Evolutionary conservation across 1,140 invertebrate species (phyloP), one percentile per base, ranked within the genome.

Genomic region (Lepidurus apus): DNA sequence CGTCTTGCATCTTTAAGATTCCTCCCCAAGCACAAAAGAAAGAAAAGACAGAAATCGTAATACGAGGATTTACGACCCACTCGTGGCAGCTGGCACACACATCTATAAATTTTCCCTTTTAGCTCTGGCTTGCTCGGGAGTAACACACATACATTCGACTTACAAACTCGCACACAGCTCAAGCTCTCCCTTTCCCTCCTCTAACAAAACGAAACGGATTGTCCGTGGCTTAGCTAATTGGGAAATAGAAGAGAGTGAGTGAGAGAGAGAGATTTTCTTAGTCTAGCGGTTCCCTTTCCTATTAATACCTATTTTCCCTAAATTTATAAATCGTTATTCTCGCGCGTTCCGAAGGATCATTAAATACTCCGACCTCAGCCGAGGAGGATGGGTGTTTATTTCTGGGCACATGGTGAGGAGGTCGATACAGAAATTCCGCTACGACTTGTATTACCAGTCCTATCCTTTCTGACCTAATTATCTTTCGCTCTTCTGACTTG

Each of bases 81-180:
- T 65, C 53, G n/a, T 65, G 53, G 53, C 53, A 65, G 53, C 53
- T 65, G 53, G 53, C 53, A 65, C 53, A 65, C 53, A 65, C 9
- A 21, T 65, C 53, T 65, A 65, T 65, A 65, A 65, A 65, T 65
- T 65, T 65, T 34, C 17, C 53, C 53, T 65, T 65, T 65, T 65
- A 65, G 53, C 53, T 65, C 53, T 65, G 53, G 53, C 53, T 2
- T 65, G 53, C 53, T 65, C 53, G n/a, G 21, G 8, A 34, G 34
- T 34, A 34, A 34, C 34, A 34, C 34, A 34, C 34, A 34, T 65
- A n/a, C 53, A 65, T 65, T 7, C 53, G 53, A 65, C 17, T 21
- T 65, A 6, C 17, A 65, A 21, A 13, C 53, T 65, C 13, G n/a
- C 53, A 7, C 53, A 65, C 53, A 4, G 53, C 53, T 65, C 53